These are phyloP conservation scores for Drosophila takahashii DNA, from an alignment of 1,140 invertebrate genomes.

Conservation along the genomic window DNA sequence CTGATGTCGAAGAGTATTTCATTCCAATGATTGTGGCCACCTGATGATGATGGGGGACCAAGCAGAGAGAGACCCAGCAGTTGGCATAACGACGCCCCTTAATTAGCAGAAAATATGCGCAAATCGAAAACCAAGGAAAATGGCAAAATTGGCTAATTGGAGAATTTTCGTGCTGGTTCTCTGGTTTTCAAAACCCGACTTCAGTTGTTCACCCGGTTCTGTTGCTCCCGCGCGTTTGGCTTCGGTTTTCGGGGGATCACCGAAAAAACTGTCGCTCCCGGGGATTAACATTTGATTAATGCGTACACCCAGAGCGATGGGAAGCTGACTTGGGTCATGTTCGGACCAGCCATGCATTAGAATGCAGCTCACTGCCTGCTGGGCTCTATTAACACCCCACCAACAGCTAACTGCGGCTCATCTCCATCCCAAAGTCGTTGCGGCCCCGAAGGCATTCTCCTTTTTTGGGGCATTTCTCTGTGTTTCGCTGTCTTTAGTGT, in stretches of 20 bases:
- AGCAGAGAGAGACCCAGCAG: not conserved
- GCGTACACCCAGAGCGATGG: not conserved
- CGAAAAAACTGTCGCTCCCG: slow-evolving; percentile 4
- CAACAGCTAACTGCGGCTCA: slow-evolving; percentile 20
- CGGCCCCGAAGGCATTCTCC: not conserved
- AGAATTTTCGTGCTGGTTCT: not conserved
- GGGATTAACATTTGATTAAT: slow-evolving; percentile 61
- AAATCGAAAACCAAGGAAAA: slow-evolving; percentile 24
- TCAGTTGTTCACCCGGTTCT: slow-evolving; percentile 20
- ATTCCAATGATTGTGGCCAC: slow-evolving; percentile 40
- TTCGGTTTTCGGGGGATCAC: not conserved
- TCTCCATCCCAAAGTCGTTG: not conserved
- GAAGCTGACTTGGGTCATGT: slow-evolving; percentile 17
- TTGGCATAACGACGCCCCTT: slow-evolving; percentile 53
- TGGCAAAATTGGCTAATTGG: slow-evolving; percentile 21
- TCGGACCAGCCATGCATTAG: slow-evolving; percentile 50
- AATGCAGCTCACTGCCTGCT: slow-evolving; percentile 55
- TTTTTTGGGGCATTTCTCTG: slow-evolving; percentile 25
- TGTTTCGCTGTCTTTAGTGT: slow-evolving; percentile 39
- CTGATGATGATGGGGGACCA: slow-evolving; percentile 26
- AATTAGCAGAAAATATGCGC: slow-evolving; percentile 62
- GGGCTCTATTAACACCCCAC: slow-evolving; percentile 67
- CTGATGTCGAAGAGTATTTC: slow-evolving; percentile 17
- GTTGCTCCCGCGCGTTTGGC: slow-evolving; percentile 7
- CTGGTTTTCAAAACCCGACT: not conserved